A percentile compares a stretch with the other conserved stretches of the same genome.
Evolutionary conservation across 2,113 vertebrate genomes (phyloP).

Genomic region (Periophthalmodon schlosseri): DNA sequence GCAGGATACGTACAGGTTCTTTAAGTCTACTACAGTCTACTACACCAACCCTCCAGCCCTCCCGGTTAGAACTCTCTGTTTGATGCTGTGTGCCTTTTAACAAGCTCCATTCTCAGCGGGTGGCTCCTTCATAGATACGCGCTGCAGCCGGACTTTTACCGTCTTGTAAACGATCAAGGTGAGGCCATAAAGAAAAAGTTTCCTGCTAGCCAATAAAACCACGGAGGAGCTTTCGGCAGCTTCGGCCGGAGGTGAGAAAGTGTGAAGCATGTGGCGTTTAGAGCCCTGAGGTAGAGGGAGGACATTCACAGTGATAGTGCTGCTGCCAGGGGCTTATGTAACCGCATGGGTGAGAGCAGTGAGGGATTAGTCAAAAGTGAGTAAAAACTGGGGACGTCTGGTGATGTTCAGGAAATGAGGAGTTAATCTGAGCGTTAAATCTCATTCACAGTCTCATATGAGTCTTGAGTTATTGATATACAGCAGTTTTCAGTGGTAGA

Average conservation of each 20-base stretch:
- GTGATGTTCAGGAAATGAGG: slow-evolving; percentile 36
- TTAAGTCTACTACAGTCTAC: neutral
- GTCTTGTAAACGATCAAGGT: slow-evolving; percentile 76
- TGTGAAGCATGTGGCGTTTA: slow-evolving; percentile 29
- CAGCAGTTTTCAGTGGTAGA: neutral
- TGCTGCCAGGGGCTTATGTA: slow-evolving; percentile 49
- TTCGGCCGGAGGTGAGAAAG: slow-evolving; percentile 39
- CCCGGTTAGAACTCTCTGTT: slow-evolving; percentile 23
- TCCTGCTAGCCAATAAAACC: slow-evolving; percentile 76
- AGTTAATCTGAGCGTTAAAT: neutral
- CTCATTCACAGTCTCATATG: neutral
- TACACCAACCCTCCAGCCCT: slow-evolving; percentile 37
- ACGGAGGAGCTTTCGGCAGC: slow-evolving; percentile 54
- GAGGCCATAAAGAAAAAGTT: slow-evolving; percentile 67
- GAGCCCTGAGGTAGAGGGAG: slow-evolving; percentile 20
- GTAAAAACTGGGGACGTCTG: slow-evolving; percentile 21
- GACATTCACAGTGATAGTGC: slow-evolving; percentile 37
- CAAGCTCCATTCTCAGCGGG: slow-evolving; percentile 59
- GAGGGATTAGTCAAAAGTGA: slow-evolving; percentile 43
- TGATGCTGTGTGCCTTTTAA: slow-evolving; percentile 55
- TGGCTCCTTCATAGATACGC: slow-evolving; percentile 60
- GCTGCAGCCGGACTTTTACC: slow-evolving; percentile 55
- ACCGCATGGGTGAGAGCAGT: slow-evolving; percentile 45
- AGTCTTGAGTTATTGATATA: neutral
- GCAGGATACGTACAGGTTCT: neutral